A percentile compares a stretch with the other conserved stretches of the same genome.
Evolutionary conservation across 2,888 invertebrate species (phyloP).

Genomic region (Patella depressa): DNA sequence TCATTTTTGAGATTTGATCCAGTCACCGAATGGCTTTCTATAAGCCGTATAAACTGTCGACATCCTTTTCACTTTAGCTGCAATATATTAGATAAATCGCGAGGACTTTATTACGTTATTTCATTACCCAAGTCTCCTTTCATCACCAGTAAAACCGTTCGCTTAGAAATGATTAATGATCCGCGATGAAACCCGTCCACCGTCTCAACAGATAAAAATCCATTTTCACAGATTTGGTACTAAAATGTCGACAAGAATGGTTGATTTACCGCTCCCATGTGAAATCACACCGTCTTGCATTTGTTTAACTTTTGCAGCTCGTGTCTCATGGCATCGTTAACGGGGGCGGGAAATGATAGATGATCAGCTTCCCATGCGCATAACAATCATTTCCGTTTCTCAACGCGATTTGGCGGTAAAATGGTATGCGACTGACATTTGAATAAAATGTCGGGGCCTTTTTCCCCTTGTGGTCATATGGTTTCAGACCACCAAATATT

Average conservation of each 20-base stretch:
- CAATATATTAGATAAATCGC: too few species aligned
- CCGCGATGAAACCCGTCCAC: not conserved
- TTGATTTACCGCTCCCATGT: constrained; percentile 7
- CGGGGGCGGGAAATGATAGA: not conserved
- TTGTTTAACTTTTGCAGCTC: constrained; percentile 4
- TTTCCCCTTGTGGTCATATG: too few species aligned
- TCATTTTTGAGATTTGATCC: too few species aligned
- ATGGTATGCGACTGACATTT: not conserved
- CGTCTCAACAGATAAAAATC: not conserved
- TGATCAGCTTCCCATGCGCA: not conserved
- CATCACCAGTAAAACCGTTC: not conserved
- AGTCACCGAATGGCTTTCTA: too few species aligned
- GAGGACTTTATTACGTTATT: too few species aligned
- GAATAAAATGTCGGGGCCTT: too few species aligned
- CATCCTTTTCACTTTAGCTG: too few species aligned
- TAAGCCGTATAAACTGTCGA: too few species aligned
- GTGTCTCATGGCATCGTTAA: not conserved
- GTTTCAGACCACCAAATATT: too few species aligned
- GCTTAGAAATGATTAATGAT: constrained; percentile 6
- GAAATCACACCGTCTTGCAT: constrained; percentile 1
- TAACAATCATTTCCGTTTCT: not conserved
- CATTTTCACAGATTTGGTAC: constrained; percentile 1
- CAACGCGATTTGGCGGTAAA: not conserved
- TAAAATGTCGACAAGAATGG: not conserved
- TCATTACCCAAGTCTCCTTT: too few species aligned